These are phyloP conservation scores for Sinonovacula constricta DNA, from an alignment of 1,140 invertebrate species.

Conservation along the genomic window DNA sequence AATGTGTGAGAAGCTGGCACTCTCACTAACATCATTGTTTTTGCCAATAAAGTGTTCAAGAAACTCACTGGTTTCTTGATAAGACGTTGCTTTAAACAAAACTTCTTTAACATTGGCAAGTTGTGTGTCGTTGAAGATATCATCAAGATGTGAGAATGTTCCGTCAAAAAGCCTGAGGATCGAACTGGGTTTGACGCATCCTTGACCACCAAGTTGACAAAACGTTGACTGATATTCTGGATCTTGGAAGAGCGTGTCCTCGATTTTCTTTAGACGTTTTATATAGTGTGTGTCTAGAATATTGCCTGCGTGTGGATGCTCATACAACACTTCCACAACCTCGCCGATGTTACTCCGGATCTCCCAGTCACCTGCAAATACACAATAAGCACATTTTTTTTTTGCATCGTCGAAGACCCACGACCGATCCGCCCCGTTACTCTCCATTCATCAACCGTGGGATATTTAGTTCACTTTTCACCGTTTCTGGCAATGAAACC, in stretches of 20 bases:
- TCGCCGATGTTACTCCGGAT: constrained; percentile 23
- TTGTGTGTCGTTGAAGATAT: constrained; percentile 29
- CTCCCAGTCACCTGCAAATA: constrained; percentile 3
- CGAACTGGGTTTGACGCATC: constrained; percentile 39
- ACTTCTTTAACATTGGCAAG: constrained; percentile 39
- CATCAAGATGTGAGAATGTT: constrained; percentile 34
- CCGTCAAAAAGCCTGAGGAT: constrained; percentile 49
- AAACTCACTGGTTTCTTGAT: constrained; percentile 43
- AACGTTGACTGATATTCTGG: constrained; percentile 20
- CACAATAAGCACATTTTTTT: constrained; percentile 17
- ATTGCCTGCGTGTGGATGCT: constrained; percentile 23
- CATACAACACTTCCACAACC: constrained; percentile 32
- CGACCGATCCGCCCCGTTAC: too few relatives aligned
- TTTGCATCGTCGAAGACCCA: too few relatives aligned
- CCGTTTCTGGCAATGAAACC: too few relatives aligned
- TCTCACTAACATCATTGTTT: constrained; percentile 22
- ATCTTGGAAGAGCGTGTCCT: constrained; percentile 28
- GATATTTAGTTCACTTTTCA: too few relatives aligned
- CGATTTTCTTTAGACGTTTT: constrained; percentile 8
- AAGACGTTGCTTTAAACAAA: constrained; percentile 33
- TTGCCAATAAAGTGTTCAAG: constrained; percentile 39
- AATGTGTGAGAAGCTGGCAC: neutral
- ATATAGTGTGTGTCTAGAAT: constrained; percentile 24
- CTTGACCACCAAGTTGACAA: constrained; percentile 21
- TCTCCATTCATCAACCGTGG: too few relatives aligned